Percentiles rank a stretch among this genome's conserved stretches.
These are phyloP conservation scores for Odontamblyopus lacepedii DNA, from an alignment of 2,797 vertebrate species.

Conservation along the genomic window DNA sequence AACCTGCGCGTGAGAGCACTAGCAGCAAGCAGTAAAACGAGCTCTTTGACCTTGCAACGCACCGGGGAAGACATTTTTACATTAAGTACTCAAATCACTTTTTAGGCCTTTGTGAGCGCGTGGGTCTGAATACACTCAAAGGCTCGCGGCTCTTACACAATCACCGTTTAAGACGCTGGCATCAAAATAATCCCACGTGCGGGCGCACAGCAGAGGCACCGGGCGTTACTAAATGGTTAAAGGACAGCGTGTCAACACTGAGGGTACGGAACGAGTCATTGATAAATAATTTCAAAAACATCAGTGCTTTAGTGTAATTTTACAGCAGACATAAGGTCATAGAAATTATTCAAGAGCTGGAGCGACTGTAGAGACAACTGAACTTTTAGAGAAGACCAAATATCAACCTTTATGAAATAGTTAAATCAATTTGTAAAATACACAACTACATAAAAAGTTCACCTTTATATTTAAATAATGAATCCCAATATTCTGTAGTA, in stretches of 20 bases:
- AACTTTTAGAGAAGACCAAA: too few species aligned
- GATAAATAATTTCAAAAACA: neutral
- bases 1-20: constrained; percentile 59
- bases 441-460: neutral
- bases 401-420: too few species aligned
- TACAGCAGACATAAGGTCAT: too few species aligned
- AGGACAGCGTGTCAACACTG: constrained; percentile 40
- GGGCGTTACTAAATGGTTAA: constrained; percentile 24
- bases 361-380: too few species aligned
- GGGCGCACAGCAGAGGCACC: constrained; percentile 35
- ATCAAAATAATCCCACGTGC: constrained; percentile 38
- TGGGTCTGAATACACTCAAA: constrained; percentile 37
- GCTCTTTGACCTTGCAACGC: constrained; percentile 82
- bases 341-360: too few species aligned
- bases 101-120: constrained; percentile 16
- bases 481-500: neutral
- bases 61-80: constrained; percentile 52
- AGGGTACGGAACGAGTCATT: neutral
- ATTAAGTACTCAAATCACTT: constrained; percentile 34
- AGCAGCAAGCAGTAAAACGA: constrained; percentile 72
- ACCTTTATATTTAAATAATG: neutral
- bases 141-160: constrained; percentile 22
- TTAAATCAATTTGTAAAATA: neutral
- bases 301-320: neutral
- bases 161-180: constrained; percentile 14